Percentiles rank a stretch among this genome's conserved stretches.
Conservation (phyloP, 1,140 invertebrate species). For the Hesperophylax magnus region DNA sequence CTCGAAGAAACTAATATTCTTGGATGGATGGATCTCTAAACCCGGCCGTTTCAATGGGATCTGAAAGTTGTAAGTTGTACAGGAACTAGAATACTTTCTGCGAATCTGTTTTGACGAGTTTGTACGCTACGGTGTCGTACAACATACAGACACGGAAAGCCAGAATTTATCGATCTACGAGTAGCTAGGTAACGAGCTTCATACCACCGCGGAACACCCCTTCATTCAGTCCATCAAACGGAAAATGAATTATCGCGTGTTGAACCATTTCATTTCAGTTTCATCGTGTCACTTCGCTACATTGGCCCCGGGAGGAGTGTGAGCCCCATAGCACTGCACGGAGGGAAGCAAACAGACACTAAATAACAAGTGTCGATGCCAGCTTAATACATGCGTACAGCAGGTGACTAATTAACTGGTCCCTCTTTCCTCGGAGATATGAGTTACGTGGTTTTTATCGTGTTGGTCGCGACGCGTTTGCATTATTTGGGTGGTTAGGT, state of each 20-base stretch:
- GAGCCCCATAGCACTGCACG: background rate
- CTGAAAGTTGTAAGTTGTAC: no score
- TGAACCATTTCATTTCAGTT: conserved; percentile 23
- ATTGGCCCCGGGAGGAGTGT: conserved; percentile 18
- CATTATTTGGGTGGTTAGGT: background rate
- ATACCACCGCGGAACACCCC: background rate
- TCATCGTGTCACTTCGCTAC: conserved; percentile 7
- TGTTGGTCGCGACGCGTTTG: background rate
- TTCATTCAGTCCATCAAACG: conserved; percentile 28
- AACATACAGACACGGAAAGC: background rate
- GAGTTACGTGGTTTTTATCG: background rate
- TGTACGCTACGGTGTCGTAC: background rate
- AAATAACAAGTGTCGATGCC: background rate
- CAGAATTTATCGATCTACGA: background rate
- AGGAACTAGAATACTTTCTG: no score
- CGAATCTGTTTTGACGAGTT: background rate
- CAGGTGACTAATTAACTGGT: background rate
- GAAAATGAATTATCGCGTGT: conserved; percentile 27
- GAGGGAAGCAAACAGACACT: background rate
- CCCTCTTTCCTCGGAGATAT: background rate
- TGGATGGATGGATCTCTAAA: no score
- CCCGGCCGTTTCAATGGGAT: no score
- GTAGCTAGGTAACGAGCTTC: background rate
- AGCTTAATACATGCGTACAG: no score
- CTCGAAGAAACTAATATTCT: no score